These are phyloP conservation scores for rat (Rattus norvegicus) DNA, from an alignment of 2,113 vertebrate species.

Conservation along the genomic window DNA sequence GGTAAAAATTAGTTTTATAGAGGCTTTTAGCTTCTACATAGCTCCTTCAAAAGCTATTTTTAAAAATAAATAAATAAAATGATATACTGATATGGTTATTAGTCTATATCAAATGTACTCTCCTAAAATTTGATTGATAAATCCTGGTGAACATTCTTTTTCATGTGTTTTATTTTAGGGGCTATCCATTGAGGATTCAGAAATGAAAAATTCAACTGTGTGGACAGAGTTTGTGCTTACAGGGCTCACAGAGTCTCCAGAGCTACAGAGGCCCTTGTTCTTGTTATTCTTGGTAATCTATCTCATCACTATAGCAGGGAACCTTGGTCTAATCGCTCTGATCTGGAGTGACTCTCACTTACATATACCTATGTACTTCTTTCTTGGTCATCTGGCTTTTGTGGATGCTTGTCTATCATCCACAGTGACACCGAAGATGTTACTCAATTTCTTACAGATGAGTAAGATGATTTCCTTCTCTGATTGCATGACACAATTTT, in stretches of 20 bases:
- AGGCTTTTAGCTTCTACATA: background rate
- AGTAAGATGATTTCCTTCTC: slow-evolving; percentile 44
- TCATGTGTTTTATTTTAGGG: slow-evolving; percentile 21
- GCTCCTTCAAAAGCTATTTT: background rate
- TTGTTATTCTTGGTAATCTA: slow-evolving; percentile 57
- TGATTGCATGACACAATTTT: slow-evolving; percentile 71
- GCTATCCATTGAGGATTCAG: background rate
- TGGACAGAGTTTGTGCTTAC: slow-evolving; percentile 63
- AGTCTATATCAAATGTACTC: background rate
- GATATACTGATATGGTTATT: background rate
- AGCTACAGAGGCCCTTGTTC: slow-evolving; percentile 40
- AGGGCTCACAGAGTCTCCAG: slow-evolving; percentile 23
- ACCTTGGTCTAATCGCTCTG: slow-evolving; percentile 59
- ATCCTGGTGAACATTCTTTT: background rate
- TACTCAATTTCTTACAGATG: slow-evolving; percentile 33
- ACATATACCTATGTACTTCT: slow-evolving; percentile 71
- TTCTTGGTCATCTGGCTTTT: slow-evolving; percentile 67
- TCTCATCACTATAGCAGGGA: slow-evolving; percentile 51
- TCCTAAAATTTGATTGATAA: background rate
- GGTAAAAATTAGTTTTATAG: background rate
- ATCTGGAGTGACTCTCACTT: slow-evolving; percentile 63
- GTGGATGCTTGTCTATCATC: slow-evolving; percentile 68
- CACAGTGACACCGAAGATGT: slow-evolving; percentile 63
- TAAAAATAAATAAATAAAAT: background rate
- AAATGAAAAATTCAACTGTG: slow-evolving; percentile 29